A percentile compares a stretch with the other conserved stretches of the same genome.
phyloP scores from a whole-genome alignment of 92 coral and sea anemone genomes.

The Porites lobata region DNA sequence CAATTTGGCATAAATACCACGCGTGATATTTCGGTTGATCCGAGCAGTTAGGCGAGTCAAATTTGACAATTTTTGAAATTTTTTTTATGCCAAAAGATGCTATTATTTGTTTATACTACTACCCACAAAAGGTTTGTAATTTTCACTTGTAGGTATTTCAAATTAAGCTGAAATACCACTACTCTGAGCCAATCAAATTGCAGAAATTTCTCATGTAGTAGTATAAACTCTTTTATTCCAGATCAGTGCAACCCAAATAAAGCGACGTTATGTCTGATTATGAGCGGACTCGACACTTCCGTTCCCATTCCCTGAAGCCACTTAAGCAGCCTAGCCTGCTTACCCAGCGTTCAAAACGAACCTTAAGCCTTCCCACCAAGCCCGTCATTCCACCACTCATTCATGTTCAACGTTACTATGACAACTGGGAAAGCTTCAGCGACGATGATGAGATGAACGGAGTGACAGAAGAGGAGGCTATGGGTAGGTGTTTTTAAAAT shows the following conservation, averaged over 20 bases:
- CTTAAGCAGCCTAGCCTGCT: slow-evolving; percentile 35
- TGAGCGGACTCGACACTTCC: slow-evolving; percentile 21
- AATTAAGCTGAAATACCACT: too few species aligned
- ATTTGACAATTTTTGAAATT: too few species aligned
- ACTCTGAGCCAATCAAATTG: too few species aligned
- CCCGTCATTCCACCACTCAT: slow-evolving; percentile 36
- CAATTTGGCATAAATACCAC: too few species aligned
- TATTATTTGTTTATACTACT: too few species aligned
- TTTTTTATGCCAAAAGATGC: too few species aligned
- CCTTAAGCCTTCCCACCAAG: slow-evolving; percentile 46
- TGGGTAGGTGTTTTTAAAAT: slow-evolving; percentile 17
- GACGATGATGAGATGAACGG: slow-evolving; percentile 2
- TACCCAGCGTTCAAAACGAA: slow-evolving; percentile 51
- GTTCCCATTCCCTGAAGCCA: slow-evolving; percentile 49
- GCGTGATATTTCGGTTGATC: too few species aligned
- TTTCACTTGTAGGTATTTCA: too few species aligned
- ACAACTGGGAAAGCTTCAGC: slow-evolving; percentile 20
- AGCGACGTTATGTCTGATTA: slow-evolving; percentile 8
- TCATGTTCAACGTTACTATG: slow-evolving; percentile 34
- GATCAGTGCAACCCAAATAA: background rate
- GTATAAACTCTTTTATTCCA: background rate
- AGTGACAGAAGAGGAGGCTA: background rate
- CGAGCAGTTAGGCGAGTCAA: too few species aligned
- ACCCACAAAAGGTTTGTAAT: too few species aligned
- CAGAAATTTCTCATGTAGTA: too few species aligned